A percentile compares a stretch with the other conserved stretches of the same genome.
Evolutionary conservation across 2,113 vertebrate genomes (phyloP).

Genomic region (Sylvia atricapilla): DNA sequence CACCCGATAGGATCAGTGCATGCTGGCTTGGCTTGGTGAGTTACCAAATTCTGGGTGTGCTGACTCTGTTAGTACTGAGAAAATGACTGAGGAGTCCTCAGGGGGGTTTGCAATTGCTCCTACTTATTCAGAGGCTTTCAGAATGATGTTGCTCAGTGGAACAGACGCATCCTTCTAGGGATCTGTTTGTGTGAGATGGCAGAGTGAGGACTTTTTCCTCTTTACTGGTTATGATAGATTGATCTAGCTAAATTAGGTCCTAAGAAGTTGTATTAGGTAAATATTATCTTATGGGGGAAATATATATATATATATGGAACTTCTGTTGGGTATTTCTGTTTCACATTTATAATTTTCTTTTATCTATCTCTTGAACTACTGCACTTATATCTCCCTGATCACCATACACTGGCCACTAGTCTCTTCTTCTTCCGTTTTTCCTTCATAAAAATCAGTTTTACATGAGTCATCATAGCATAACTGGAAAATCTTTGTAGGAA

Average conservation of each 20-base stretch:
- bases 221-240: not conserved
- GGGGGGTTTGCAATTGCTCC: not conserved
- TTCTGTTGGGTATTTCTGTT: not conserved
- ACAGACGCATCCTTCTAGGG: not conserved
- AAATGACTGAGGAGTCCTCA: not conserved
- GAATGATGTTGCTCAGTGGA: not conserved
- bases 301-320: not conserved
- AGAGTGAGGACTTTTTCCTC: not conserved
- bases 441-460: not conserved
- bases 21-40: not conserved
- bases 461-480: not conserved
- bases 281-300: not conserved
- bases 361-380: not conserved
- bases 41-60: not conserved
- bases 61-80: not conserved
- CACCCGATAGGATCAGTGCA: rapidly evolving
- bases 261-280: not conserved
- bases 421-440: not conserved
- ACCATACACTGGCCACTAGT: not conserved
- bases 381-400: not conserved
- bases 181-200: not conserved
- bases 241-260: not conserved
- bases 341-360: not conserved
- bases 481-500: not conserved
- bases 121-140: not conserved